Base-by-base conservation (phyloP, 2,113 vertebrate genomes). In the Solenodon paradoxus region DNA sequence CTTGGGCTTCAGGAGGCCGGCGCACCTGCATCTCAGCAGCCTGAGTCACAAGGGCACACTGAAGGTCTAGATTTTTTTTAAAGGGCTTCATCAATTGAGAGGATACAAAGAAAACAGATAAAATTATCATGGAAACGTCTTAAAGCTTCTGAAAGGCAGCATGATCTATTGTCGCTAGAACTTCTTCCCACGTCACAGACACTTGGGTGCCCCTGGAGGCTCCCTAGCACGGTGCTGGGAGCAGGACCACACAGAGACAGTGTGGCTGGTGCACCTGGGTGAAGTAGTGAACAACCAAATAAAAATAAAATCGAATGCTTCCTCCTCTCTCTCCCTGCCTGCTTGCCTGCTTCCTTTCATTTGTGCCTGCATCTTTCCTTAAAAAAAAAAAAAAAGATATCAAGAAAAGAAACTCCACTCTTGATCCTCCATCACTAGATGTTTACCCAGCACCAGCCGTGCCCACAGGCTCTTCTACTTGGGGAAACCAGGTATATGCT, bases 141-240 rank as follows among this genome's bases (percentile, higher is more conserved):
- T 74, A 64, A 88, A 86, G 51, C 13, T 90, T 93, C 38, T 47
- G 61, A 95, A 92, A 96, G 45, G 22, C 24, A 72, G 24, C 7
- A 81, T 78, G 22, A 35, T 38, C 24, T 85, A 4, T 4, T 63
- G 12, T 15, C 61, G 8, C 51, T 0, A 95, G 40, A 74, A 72
- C 13, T 64, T 78, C 75, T 64, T 61, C 55, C 45, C 6, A 53
- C 64, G 59, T 30, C 30, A 38, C 2, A 93, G 55, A 55, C 49
- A 20, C 19, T 59, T 20, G 66, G 30, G 53, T 64, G 17, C 59
- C 85, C 88, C 38, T 32, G 19, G 42, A 64, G 5, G 32, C 61
- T 35, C 86, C 42, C 49, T 81, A 72, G 28, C 85, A n/a, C 0
- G 17, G 9, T 83, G n/a, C 64, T 61, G 30, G 92, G 22, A 47